Evolutionary conservation across 2,888 invertebrate species (phyloP), one percentile per base, ranked within the genome.

Genomic region (Lysandra coridon): DNA sequence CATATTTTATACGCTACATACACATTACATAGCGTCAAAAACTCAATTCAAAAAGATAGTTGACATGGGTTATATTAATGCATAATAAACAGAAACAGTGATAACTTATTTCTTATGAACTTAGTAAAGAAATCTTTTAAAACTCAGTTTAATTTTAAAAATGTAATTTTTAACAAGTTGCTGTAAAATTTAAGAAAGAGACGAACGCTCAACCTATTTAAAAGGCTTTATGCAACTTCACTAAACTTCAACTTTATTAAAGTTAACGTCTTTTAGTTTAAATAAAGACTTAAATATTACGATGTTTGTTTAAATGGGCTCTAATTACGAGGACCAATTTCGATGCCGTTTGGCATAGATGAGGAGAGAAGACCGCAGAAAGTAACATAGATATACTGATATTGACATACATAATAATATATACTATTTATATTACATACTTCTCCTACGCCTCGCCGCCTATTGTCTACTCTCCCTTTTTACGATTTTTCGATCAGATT

Each of bases 181-280:
- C n/a, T 73, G n/a, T 37, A 73, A 37, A 37, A 7, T 37, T 73
- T 73, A 73, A 73, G 40, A 40, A 33, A 40, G 40, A 5, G 4
- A 4, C 37, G 17, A 73, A 64, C 10, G 73, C 73, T 73, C n/a
- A 40, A n/a, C 17, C 73, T 17, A 73, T 73, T 73, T 73, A 57
- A 73, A 33, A 73, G 33, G 37, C 37, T 73, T 73, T n/a, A 73
- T 17, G 33, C 33, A 40, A 73, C 37, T 73, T 37, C 30, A 73
- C 73, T 30, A 6, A 73, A 40, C 73, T 73, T 73, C 1, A 12
- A 73, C 37, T 73, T 73, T 73, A 37, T 73, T 73, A 14, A 73
- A 73, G 40, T 37, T 1, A 6, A 5, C 33, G 37, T 40, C 7
- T 30, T 74, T 74, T 1, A 17, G 3, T 44, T 10, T 14, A 44